These are phyloP conservation scores for Antigone vipio DNA, from an alignment of 2,113 vertebrate genomes.

Conservation along the genomic window DNA sequence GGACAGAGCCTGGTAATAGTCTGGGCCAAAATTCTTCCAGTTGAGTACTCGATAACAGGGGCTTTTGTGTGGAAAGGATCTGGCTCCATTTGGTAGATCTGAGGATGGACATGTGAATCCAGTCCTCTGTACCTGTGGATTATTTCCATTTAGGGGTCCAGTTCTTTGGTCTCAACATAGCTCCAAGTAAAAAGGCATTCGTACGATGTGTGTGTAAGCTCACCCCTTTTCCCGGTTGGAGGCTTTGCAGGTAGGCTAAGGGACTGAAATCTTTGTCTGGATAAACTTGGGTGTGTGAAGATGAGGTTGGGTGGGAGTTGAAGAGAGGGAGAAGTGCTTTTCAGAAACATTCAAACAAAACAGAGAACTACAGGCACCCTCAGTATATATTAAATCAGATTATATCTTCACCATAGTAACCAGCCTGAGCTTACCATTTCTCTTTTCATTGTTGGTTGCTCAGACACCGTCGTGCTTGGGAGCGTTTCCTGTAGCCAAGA, in stretches of 20 bases:
- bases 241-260: background rate
- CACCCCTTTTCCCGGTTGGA: background rate
- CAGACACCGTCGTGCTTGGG: background rate
- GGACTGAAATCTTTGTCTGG: background rate
- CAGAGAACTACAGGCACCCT: background rate
- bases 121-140: fast-evolving
- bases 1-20: background rate
- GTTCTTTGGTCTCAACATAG: background rate
- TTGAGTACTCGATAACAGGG: too few species aligned
- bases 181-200: background rate
- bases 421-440: background rate
- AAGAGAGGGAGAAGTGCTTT: background rate
- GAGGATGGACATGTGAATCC: background rate
- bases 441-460: background rate
- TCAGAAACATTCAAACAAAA: background rate
- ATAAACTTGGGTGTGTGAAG: background rate
- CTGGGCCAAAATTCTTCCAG: background rate
- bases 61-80: background rate
- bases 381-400: background rate
- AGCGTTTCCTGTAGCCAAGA: fast-evolving
- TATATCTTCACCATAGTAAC: background rate
- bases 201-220: fast-evolving
- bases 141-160: background rate
- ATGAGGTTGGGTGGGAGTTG: background rate
- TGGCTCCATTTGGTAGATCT: background rate